Percentiles rank a stretch among this genome's conserved stretches.
Evolutionary conservation across 2,113 vertebrate species (phyloP).

Genomic region (Dermatemys mawii): DNA sequence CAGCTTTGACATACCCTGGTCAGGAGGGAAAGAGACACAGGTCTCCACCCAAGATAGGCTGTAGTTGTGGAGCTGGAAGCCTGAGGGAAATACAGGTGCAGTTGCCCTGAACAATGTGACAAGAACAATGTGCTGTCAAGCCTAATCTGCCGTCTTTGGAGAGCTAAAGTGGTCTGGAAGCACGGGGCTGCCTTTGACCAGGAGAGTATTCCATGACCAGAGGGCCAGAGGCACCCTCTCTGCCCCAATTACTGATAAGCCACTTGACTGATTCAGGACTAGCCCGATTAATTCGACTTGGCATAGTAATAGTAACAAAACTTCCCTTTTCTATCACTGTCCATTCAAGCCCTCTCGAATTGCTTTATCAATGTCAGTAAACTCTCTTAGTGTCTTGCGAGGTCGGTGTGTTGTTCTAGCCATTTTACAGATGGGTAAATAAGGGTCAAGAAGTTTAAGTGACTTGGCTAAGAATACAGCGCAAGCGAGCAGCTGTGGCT

Average conservation of each 20-base stretch:
- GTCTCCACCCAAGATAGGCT: not conserved
- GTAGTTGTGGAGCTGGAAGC: not conserved
- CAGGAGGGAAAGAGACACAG: not conserved
- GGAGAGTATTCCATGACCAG: not conserved
- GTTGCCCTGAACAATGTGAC: not conserved
- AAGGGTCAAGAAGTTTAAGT: not conserved
- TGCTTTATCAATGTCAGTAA: not conserved
- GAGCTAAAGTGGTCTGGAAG: not conserved
- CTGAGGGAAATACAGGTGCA: not conserved
- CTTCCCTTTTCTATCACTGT: not conserved
- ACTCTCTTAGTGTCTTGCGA: not conserved
- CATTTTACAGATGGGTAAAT: not conserved
- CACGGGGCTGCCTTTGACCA: not conserved
- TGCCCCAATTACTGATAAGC: accelerated
- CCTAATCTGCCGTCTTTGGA: not conserved
- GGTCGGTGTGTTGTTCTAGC: not conserved
- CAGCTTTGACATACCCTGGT: not conserved
- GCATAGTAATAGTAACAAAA: not conserved
- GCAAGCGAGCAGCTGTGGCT: not conserved
- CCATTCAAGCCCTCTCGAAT: not conserved
- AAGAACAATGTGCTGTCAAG: not conserved
- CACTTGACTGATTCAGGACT: not conserved
- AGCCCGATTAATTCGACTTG: not conserved
- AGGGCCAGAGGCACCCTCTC: not conserved
- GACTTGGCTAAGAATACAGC: not conserved